Evolutionary conservation across 2,888 invertebrate genomes (phyloP), one percentile per base, ranked within the genome.

Genomic region (Punctoribates punctum): DNA sequence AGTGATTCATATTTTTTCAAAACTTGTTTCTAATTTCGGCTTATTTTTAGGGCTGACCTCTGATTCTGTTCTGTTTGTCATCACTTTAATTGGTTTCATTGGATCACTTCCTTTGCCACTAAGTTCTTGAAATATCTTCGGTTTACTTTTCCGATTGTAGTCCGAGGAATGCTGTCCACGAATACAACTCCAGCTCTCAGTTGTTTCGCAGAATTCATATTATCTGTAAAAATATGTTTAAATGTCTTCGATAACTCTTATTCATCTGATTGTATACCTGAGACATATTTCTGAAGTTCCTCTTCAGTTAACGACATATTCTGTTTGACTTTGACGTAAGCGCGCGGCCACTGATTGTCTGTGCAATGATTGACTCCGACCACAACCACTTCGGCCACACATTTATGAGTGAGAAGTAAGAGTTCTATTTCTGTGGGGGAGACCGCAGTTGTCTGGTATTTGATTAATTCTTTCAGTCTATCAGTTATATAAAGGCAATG

Each of bases 351-450:
- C n/a, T 77, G 73, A 15, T 42, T 65, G 6, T 73, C 13, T 5
- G 62, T 73, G 0, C 6, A 0, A 34, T 77, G 77, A n/a, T 27
- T 57, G 2, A 62, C 65, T 0, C 77, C 74, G 0, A 77, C 23
- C 3, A 77, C 77, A 17, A 65, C 74, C 34, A 65, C 77, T 8
- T 77, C 77, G 0, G 38, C 46, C 20, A 77, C 65, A 34, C 42
- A 46, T 17, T 27, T 9, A 38, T 74, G 74, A 9, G 60, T 57
- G n/a, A 73, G 17, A 25, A 77, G 23, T 15, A 77, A 57, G 9
- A 11, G 27, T 51, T 77, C 77, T 13, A 77, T 17, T 20, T 74
- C 74, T n/a, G 73, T 62, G 20, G 77, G 77, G 29, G 65, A 46
- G n/a, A 77, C 34, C 8, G 3, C 4, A 5, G 3, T 34, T 34